Base-by-base conservation (phyloP, 2,888 invertebrate species). In the Hydraecia micacea region DNA sequence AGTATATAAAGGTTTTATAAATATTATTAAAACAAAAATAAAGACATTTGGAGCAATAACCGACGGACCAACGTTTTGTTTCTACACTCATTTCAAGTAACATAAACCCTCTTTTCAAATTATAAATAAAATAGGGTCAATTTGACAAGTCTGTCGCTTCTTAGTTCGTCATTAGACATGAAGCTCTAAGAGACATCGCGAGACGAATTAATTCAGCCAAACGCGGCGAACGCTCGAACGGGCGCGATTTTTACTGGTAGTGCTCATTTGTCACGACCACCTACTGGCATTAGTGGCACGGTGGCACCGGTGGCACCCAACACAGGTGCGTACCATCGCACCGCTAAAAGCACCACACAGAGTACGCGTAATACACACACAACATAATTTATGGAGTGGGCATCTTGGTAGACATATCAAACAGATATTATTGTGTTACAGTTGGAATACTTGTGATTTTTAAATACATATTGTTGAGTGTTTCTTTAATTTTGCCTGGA, bases 201-300 rank as follows among this genome's bases (percentile, higher is more conserved):
- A 95, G 95, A 96, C 95, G 96, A 96, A 97, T 96, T 97, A 97
- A 96, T 97, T 96, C 94, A 93, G 94, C 93, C 93, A 91, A 94
- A 93, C 89, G 93, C 93, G 93, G 93, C 88, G 92, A 91, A 90
- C 88, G 92, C 79, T 73, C 15, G 62, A 86, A 65, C 62, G 90
- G 91, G 86, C 91, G 93, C 95, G 95, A 95, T 96, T 96, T 96
- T 95, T 96, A 92, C 93, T 92, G 92, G 93, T 93, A 94, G 94
- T 94, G 95, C 96, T 96, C 96, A 94, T 96, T 96, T 96, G 96
- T 96, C 96, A 96, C 95, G 90, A 90, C 96, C 96, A 96, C 83
- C 84, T 83, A 71, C 76, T 82, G 85, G 77, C 88, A 78, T 87
- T 83, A 79, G 84, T 69, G 55, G 83, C 83, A 39, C 42, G 77